Evolutionary conservation across 2,888 invertebrate species (phyloP), one percentile per base, ranked within the genome.

Genomic region (Caenorhabditis sp.): DNA sequence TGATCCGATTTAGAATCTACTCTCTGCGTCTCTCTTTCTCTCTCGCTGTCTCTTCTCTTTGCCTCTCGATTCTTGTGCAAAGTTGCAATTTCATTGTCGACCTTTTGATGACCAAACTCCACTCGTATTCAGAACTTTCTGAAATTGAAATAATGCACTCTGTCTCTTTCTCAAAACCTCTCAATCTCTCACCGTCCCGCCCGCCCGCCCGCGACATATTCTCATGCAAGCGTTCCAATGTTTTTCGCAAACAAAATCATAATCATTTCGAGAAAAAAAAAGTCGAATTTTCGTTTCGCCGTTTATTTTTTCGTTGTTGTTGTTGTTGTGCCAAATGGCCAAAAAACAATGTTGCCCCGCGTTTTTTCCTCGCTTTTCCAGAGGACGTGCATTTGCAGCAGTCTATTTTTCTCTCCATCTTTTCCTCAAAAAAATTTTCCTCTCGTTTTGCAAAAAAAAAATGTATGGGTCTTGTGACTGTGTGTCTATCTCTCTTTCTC

Each of bases 341-440:
- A 36, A 62, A 69, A 49, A 59, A 24, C 23, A 49, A 8, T 21
- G 3, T 26, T 36, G n/a, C 59, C 50, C n/a, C n/a, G n/a, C n/a
- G 37, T 55, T 57, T 71, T 63, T 59, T 53, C 57, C 59, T 37
- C 54, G 57, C 26, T 31, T 6, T n/a, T 21, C 36, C 36, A n/a
- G 57, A 26, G 49, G 31, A 37, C 57, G 43, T 49, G 55, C 14
- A 43, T 53, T 65, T 70, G 66, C 62, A 62, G 66, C 59, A 58
- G 58, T 1, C 31, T 37, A 54, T 49, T 19, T 50, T 51, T 53
- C 21, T 64, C 27, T 24, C 21, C 19, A 23, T 55, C 31, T 49
- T 43, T 50, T 43, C 50, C 37, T 21, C 10, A 10, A 21, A 1
- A 54, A 54, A 50, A 8, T 53, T 53, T 53, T 53, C n/a, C 21